Evolutionary conservation across 2,888 invertebrate species (phyloP).

Genomic region (Zygaena filipendulae): DNA sequence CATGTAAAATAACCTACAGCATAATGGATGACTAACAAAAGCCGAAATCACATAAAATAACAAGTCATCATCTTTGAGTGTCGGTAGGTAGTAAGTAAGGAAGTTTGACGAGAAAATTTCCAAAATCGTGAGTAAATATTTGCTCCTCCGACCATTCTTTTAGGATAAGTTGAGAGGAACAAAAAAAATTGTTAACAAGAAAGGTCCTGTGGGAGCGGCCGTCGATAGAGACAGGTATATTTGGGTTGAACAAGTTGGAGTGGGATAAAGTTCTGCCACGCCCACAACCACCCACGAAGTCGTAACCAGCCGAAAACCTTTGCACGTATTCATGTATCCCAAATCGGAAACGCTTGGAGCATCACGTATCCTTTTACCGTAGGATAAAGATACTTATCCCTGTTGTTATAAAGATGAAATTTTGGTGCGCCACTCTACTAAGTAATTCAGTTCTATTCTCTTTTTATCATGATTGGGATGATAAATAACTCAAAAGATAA

Average conservation of each 20-base stretch:
- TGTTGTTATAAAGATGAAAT: slow-evolving; percentile 49
- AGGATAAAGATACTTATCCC: slow-evolving; percentile 30
- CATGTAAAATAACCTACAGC: too few species aligned
- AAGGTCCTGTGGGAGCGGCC: slow-evolving; percentile 66
- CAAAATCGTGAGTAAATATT: slow-evolving; percentile 67
- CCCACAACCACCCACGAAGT: slow-evolving; percentile 67
- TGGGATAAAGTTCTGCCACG: slow-evolving; percentile 45
- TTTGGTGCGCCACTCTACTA: too few species aligned
- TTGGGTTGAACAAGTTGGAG: slow-evolving; percentile 21
- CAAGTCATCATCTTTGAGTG: slow-evolving; percentile 38
- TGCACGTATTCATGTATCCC: slow-evolving; percentile 67
- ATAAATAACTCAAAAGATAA: slow-evolving; percentile 63
- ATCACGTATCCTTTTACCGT: slow-evolving; percentile 26
- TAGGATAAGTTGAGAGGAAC: slow-evolving; percentile 52
- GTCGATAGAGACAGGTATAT: slow-evolving; percentile 33
- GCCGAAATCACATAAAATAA: slow-evolving; percentile 24
- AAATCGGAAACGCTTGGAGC: slow-evolving; percentile 64
- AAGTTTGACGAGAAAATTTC: slow-evolving; percentile 60
- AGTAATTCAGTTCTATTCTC: slow-evolving; percentile 51
- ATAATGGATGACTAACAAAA: too few species aligned
- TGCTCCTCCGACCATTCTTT: slow-evolving; percentile 60
- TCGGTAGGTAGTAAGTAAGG: too few species aligned
- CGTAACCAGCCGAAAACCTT: slow-evolving; percentile 68
- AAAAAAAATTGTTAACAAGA: slow-evolving; percentile 64
- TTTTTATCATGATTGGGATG: slow-evolving; percentile 63